Conservation (phyloP, 2,113 vertebrate species). For the Myrmecophaga tridactyla region DNA sequence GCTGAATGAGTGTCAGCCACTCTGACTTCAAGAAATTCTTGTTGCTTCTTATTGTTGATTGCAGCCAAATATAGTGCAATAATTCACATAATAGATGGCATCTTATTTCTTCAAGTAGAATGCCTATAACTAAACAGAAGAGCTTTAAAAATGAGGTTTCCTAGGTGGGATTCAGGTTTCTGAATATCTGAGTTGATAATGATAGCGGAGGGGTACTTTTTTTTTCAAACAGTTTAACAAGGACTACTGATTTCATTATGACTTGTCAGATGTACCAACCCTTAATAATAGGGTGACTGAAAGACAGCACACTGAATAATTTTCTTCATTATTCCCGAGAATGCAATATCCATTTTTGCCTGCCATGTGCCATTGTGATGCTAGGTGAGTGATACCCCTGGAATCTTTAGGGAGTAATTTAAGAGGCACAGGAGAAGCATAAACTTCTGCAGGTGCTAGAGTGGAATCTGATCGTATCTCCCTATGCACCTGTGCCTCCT, state of each 20-base stretch:
- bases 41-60: background rate
- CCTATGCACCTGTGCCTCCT: background rate
- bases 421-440: background rate
- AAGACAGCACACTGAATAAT: background rate
- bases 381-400: background rate
- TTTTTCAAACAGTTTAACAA: background rate
- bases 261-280: background rate
- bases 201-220: background rate
- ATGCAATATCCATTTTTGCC: background rate
- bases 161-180: background rate
- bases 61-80: background rate
- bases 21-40: constrained; percentile 24
- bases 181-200: background rate
- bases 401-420: background rate
- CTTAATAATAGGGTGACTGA: background rate
- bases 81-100: background rate
- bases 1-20: background rate
- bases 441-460: background rate
- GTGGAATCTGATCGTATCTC: background rate
- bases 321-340: background rate
- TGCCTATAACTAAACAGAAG: background rate
- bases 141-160: background rate
- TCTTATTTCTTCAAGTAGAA: constrained; percentile 25
- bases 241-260: background rate
- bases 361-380: background rate